Percentiles rank a stretch among this genome's conserved stretches.
These are phyloP conservation scores for Cataglyphis rosenhaueri DNA, from an alignment of 2,888 invertebrate genomes.

Conservation along the genomic window DNA sequence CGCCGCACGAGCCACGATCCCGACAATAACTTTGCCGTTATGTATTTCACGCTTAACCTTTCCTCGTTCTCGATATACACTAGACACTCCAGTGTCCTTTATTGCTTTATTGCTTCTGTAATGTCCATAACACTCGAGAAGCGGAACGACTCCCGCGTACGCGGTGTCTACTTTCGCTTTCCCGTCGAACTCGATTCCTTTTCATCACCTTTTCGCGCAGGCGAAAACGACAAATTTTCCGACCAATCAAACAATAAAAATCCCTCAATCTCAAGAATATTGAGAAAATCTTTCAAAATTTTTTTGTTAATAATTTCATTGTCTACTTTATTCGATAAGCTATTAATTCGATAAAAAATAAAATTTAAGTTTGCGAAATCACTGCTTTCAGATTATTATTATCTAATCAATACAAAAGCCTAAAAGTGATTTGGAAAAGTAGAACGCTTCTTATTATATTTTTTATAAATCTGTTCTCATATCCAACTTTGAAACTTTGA, in stretches of 20 bases:
- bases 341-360: not conserved
- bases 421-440: not conserved
- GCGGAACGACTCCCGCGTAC: slow-evolving; percentile 33
- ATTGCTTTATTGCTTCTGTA: slow-evolving; percentile 51
- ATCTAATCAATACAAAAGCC: not conserved
- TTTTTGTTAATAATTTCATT: not conserved
- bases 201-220: slow-evolving; percentile 24
- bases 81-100: slow-evolving; percentile 43
- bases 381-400: not conserved
- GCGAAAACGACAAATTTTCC: slow-evolving; percentile 32
- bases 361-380: not conserved
- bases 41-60: slow-evolving; percentile 38
- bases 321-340: not conserved
- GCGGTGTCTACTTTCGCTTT: slow-evolving; percentile 51
- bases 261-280: not conserved
- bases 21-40: slow-evolving; percentile 41
- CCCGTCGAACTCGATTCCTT: slow-evolving; percentile 50
- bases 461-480: not conserved
- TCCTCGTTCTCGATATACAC: slow-evolving; percentile 12
- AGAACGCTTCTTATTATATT: not conserved
- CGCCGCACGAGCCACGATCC: slow-evolving; percentile 6
- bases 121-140: slow-evolving; percentile 46
- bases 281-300: not conserved
- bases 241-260: not conserved
- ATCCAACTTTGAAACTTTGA: not conserved